Conservation (phyloP, 2,888 invertebrate species). For the Phortica magna region DNA sequence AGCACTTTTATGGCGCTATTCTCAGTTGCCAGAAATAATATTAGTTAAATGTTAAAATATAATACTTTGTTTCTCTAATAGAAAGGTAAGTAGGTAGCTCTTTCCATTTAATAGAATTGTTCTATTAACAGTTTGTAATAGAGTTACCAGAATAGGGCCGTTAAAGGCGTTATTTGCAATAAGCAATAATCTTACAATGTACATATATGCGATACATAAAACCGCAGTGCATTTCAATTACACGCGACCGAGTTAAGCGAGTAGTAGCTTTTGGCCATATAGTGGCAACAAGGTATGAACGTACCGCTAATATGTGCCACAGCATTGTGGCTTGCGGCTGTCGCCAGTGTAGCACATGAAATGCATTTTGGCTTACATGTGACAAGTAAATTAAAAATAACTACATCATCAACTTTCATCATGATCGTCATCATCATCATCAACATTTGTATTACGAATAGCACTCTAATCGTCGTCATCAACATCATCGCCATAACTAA, state of each 20-base stretch:
- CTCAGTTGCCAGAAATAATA: no score
- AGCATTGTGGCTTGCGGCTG: neutral
- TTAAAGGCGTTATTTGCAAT: no score
- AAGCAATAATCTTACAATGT: no score
- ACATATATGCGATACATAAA: no score
- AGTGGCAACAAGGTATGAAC: neutral
- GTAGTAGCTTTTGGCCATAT: neutral
- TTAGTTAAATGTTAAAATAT: no score
- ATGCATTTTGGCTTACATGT: slow-evolving; percentile 26
- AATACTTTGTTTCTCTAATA: no score
- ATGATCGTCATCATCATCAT: neutral
- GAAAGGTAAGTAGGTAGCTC: no score
- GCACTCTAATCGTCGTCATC: neutral
- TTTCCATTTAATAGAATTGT: no score
- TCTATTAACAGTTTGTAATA: no score
- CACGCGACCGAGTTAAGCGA: neutral
- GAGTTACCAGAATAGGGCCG: no score
- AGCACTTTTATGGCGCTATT: no score
- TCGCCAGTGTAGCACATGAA: slow-evolving; percentile 12
- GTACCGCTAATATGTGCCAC: slow-evolving; percentile 16
- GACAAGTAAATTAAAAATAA: slow-evolving; percentile 36
- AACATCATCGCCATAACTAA: neutral
- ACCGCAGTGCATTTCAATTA: no score
- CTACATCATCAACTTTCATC: neutral
- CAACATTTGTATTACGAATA: neutral